phyloP scores from a whole-genome alignment of 2,797 vertebrate species.

The Corythornis leucogaster region DNA sequence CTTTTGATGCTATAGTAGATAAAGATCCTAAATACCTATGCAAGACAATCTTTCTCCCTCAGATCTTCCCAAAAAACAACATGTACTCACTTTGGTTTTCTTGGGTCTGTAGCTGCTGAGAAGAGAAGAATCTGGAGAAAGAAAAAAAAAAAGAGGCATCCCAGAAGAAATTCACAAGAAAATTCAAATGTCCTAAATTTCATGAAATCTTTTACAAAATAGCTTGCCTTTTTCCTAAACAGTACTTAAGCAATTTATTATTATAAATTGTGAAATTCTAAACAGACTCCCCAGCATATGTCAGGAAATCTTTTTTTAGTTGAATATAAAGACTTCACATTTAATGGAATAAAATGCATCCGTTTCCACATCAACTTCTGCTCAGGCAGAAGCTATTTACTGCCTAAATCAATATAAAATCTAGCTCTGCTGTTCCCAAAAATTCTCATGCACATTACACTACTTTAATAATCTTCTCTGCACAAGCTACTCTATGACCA shows the following conservation, averaged over 20 bases:
- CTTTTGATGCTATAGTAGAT: not conserved
- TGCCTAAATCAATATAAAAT: not conserved
- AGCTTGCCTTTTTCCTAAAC: not conserved
- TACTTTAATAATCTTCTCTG: not conserved
- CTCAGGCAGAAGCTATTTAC: not conserved
- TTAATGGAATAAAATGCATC: not conserved
- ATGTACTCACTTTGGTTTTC: conserved; percentile 77
- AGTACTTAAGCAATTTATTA: not conserved
- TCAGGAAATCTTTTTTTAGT: not conserved
- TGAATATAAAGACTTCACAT: not conserved
- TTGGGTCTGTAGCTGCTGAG: conserved; percentile 82
- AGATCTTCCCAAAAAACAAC: not conserved
- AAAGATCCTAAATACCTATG: not conserved
- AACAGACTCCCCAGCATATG: not conserved
- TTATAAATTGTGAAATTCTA: not conserved
- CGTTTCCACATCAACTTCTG: not conserved
- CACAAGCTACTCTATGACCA: not conserved
- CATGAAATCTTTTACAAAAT: not conserved
- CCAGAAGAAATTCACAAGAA: not conserved
- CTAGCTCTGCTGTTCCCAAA: not conserved
- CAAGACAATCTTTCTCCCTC: not conserved
- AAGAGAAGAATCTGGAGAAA: conserved; percentile 82
- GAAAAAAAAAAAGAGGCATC: not conserved
- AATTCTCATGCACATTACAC: not conserved
- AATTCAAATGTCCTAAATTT: not conserved